phyloP scores from a whole-genome alignment of 1,140 invertebrate genomes.

The Heliothis virescens region DNA sequence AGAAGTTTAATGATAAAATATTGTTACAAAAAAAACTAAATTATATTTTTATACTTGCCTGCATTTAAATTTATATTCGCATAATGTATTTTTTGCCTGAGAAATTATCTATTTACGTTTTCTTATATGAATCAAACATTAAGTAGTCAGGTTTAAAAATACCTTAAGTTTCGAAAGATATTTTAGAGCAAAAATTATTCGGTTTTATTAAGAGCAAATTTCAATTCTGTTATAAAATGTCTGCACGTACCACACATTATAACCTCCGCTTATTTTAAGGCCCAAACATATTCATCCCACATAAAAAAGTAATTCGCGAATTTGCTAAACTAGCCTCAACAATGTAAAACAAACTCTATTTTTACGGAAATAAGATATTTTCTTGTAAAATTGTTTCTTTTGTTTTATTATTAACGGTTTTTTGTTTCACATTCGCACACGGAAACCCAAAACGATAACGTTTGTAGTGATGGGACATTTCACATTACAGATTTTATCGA shows the following conservation, averaged over 20 bases:
- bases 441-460: conserved; percentile 51
- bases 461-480: conserved; percentile 51
- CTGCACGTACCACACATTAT: background rate
- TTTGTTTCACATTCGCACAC: conserved; percentile 58
- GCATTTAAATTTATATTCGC: too few species aligned
- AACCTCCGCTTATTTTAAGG: conserved; percentile 1
- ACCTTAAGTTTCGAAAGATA: too few species aligned
- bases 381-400: background rate
- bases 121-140: too few species aligned
- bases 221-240: background rate
- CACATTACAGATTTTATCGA: conserved; percentile 42
- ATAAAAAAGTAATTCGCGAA: background rate
- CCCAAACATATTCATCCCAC: background rate
- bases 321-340: background rate
- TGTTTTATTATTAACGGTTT: conserved; percentile 36
- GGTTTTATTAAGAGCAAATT: background rate
- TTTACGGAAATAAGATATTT: background rate
- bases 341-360: conserved; percentile 23
- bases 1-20: too few species aligned
- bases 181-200: too few species aligned
- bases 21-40: too few species aligned
- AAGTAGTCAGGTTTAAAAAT: too few species aligned
- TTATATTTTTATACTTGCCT: too few species aligned
- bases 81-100: too few species aligned
- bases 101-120: too few species aligned